Evolutionary conservation across 2,888 invertebrate genomes (phyloP).

Genomic region (Athalia rosae): DNA sequence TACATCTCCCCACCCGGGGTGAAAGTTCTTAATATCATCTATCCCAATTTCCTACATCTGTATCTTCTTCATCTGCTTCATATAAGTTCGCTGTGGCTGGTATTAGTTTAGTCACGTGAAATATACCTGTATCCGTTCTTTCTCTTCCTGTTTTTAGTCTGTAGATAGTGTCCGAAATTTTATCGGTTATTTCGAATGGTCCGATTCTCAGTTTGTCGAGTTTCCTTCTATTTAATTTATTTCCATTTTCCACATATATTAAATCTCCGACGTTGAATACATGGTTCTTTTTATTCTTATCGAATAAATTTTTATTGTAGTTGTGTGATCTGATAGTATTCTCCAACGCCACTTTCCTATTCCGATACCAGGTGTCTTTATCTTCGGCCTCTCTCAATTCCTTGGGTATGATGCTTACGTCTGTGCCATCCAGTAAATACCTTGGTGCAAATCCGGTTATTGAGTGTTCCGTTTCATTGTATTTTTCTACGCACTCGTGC

Average conservation of each 20-base stretch:
- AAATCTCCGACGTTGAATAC: constrained; percentile 54
- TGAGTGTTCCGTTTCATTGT: constrained; percentile 61
- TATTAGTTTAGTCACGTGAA: constrained; percentile 13
- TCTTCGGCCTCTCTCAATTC: constrained; percentile 38
- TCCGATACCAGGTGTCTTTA: constrained; percentile 46
- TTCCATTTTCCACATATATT: constrained; percentile 55
- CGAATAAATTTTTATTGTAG: constrained; percentile 24
- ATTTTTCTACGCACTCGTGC: constrained; percentile 57
- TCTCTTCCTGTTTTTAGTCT: constrained; percentile 31
- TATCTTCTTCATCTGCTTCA: constrained; percentile 12
- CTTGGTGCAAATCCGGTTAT: constrained; percentile 60
- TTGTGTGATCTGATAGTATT: constrained; percentile 15
- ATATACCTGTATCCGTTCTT: not conserved
- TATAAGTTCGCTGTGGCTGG: constrained; percentile 5
- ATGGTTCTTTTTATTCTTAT: constrained; percentile 45
- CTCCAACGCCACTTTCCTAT: constrained; percentile 34
- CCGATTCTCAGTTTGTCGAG: constrained; percentile 52
- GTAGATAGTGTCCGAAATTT: constrained; percentile 50
- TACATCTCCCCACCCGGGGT: not conserved
- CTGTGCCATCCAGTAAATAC: constrained; percentile 58
- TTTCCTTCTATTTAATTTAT: constrained; percentile 54
- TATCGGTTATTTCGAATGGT: constrained; percentile 49
- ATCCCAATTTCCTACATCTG: constrained; percentile 6
- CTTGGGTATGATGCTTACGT: constrained; percentile 56
- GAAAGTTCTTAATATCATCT: not conserved